Conservation (phyloP, 2,797 vertebrate genomes). For the Chaetophractus vellerosus region DNA sequence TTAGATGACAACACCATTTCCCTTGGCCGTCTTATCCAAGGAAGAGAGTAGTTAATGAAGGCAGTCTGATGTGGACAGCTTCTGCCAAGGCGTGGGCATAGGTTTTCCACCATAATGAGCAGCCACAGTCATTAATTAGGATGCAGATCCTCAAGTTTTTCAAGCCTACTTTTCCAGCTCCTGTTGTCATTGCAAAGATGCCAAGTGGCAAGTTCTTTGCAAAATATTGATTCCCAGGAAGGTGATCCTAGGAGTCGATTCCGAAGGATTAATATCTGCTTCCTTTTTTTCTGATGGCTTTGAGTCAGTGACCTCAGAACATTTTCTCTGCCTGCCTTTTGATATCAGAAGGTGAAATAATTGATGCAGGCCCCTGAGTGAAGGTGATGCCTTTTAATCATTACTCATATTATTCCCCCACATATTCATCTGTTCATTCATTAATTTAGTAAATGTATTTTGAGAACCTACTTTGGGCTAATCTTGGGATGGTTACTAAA, state of each 20-base stretch:
- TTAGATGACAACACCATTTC: slow-evolving; percentile 51
- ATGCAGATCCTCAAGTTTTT: background rate
- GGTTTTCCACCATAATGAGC: slow-evolving; percentile 70
- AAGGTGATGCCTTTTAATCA: background rate
- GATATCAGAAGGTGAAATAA: background rate
- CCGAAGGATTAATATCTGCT: background rate
- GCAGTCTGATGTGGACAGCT: slow-evolving; percentile 12
- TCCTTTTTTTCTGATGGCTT: background rate
- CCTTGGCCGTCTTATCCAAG: slow-evolving; percentile 43
- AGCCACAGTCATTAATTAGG: slow-evolving; percentile 60
- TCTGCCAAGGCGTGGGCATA: slow-evolving; percentile 27
- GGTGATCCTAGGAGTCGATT: background rate
- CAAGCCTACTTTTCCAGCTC: slow-evolving; percentile 2
- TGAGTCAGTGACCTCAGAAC: background rate
- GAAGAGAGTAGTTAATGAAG: slow-evolving; percentile 63
- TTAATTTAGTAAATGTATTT: background rate
- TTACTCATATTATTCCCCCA: background rate
- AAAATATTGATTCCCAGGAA: background rate
- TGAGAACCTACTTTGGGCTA: background rate
- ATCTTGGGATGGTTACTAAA: background rate
- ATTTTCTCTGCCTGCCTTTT: slow-evolving; percentile 31
- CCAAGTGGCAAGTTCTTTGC: slow-evolving; percentile 41
- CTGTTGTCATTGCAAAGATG: slow-evolving; percentile 29
- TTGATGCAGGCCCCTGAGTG: background rate
- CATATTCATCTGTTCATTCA: background rate